These are phyloP conservation scores for Psittacula derbiana DNA, from an alignment of 2,797 vertebrate species.

Conservation along the genomic window DNA sequence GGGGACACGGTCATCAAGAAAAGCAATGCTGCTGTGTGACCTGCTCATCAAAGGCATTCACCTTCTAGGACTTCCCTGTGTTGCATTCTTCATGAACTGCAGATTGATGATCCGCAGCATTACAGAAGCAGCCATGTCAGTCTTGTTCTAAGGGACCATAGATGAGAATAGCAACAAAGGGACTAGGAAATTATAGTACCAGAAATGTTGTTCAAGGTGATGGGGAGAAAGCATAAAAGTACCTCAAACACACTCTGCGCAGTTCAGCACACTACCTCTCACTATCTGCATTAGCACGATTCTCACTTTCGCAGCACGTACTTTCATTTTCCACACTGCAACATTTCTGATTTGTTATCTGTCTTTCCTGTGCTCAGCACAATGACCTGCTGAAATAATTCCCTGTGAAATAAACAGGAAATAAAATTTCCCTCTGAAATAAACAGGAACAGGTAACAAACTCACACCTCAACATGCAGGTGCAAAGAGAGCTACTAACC, in stretches of 20 bases:
- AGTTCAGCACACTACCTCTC: not conserved
- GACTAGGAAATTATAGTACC: not conserved
- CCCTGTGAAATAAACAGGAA: not conserved
- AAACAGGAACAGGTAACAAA: fast-evolving
- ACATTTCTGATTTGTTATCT: not conserved
- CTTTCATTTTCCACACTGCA: fast-evolving
- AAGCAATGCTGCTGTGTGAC: not conserved
- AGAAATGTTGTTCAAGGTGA: not conserved
- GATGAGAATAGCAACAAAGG: not conserved
- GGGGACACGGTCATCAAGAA: not conserved
- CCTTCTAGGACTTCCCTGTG: not conserved
- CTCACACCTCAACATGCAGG: not conserved
- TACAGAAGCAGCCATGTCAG: not conserved
- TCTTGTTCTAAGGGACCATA: not conserved
- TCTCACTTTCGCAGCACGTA: not conserved
- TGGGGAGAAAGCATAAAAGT: not conserved
- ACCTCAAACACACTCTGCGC: not conserved
- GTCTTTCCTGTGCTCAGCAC: not conserved
- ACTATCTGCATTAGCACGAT: not conserved
- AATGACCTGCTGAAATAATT: not conserved
- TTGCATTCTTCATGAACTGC: not conserved
- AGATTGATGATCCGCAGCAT: not conserved
- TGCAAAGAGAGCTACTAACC: not conserved
- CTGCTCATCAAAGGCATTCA: not conserved
- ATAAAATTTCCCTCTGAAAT: not conserved